Evolutionary conservation across 2,797 vertebrate species (phyloP).

Genomic region (Sibirionetta formosa): DNA sequence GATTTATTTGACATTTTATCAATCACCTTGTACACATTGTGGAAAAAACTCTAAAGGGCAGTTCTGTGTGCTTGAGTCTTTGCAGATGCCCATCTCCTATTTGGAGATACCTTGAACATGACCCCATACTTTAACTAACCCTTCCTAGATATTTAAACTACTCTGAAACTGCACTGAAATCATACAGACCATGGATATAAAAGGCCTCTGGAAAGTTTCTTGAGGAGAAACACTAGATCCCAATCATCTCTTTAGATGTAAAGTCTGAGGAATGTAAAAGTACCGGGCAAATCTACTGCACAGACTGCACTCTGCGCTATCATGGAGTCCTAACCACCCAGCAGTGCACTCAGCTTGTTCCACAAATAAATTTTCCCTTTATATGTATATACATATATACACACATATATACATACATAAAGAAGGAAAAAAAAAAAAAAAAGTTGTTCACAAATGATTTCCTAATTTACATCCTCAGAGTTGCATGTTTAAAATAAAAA

Average conservation of each 20-base stretch:
- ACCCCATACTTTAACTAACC: background rate
- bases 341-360: background rate
- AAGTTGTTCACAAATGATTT: background rate
- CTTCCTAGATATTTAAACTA: background rate
- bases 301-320: background rate
- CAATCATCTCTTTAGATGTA: background rate
- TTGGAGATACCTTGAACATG: background rate
- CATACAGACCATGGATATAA: background rate
- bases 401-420: too few species aligned
- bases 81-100: background rate
- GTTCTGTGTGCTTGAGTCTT: background rate
- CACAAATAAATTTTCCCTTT: background rate
- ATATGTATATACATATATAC: too few species aligned
- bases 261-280: background rate
- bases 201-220: background rate
- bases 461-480: background rate
- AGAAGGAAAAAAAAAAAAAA: background rate
- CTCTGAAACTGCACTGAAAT: background rate
- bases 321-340: background rate
- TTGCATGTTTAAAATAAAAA: background rate
- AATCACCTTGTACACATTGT: fast-evolving
- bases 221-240: background rate
- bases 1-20: background rate
- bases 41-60: background rate
- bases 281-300: background rate